Conservation (phyloP, 2,797 vertebrate genomes). For the Artibeus jamaicensis region DNA sequence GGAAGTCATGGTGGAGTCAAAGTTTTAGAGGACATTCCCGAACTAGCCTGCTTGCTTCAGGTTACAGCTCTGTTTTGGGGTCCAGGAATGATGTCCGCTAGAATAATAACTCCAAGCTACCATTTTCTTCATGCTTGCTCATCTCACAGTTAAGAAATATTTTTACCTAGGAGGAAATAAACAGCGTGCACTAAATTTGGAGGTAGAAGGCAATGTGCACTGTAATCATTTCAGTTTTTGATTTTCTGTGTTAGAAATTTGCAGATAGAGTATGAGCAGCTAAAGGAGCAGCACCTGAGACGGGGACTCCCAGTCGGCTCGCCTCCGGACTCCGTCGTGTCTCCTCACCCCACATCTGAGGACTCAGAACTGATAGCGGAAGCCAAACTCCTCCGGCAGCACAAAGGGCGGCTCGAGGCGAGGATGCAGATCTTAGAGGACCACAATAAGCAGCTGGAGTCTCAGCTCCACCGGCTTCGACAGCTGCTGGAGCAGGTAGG, state of each 20-base stretch:
- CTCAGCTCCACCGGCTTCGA: slow-evolving; percentile 94
- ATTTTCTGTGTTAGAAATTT: slow-evolving; percentile 85
- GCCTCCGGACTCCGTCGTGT: slow-evolving; percentile 84
- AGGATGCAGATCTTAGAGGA: slow-evolving; percentile 98
- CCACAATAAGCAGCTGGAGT: slow-evolving; percentile 98
- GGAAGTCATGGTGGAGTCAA: not conserved
- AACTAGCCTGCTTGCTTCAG: fast-evolving
- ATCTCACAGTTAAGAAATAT: not conserved
- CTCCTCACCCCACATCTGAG: slow-evolving; percentile 84
- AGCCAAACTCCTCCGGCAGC: slow-evolving; percentile 95
- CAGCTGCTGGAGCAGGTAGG: slow-evolving; percentile 96
- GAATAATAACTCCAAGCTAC: not conserved
- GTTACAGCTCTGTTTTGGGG: not conserved
- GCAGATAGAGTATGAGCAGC: slow-evolving; percentile 94
- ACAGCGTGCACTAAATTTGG: not conserved
- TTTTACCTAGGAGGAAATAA: not conserved
- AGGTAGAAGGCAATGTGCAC: not conserved
- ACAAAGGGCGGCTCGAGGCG: slow-evolving; percentile 96
- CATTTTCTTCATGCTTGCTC: not conserved
- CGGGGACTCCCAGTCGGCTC: slow-evolving; percentile 83
- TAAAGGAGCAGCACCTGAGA: slow-evolving; percentile 92
- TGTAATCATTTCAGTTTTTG: not conserved
- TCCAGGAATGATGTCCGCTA: not conserved
- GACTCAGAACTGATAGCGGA: slow-evolving; percentile 97
- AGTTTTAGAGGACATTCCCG: not conserved